These are phyloP conservation scores for Drosophila gaucha DNA, from an alignment of 2,888 invertebrate genomes.

Conservation along the genomic window DNA sequence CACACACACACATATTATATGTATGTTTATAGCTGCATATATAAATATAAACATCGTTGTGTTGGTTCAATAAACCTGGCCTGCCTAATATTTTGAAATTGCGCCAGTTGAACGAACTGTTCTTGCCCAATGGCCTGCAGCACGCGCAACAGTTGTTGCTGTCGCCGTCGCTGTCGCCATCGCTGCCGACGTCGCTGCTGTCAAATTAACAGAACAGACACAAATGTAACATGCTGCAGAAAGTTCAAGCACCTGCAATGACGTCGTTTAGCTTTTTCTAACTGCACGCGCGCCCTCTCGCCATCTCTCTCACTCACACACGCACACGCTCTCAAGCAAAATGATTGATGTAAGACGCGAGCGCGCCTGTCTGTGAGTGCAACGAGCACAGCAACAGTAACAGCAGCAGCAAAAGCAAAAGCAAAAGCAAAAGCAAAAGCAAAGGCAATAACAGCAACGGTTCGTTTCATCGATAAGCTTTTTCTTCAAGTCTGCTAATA, in stretches of 20 bases:
- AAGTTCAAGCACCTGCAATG: slow-evolving; percentile 54
- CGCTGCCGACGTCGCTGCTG: background rate
- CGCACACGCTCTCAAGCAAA: background rate
- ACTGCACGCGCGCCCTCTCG: background rate
- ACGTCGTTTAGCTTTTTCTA: slow-evolving; percentile 26
- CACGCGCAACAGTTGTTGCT: slow-evolving; percentile 44
- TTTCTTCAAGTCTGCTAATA: slow-evolving; percentile 30
- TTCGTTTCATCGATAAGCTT: slow-evolving; percentile 68
- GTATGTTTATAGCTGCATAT: background rate
- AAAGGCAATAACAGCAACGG: slow-evolving; percentile 32
- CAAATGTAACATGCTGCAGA: slow-evolving; percentile 31
- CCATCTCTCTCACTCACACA: background rate
- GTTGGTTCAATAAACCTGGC: slow-evolving; percentile 51
- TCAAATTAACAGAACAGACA: slow-evolving; percentile 27
- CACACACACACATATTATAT: background rate
- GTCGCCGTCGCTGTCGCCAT: background rate
- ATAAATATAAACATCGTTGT: background rate
- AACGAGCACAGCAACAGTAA: slow-evolving; percentile 3
- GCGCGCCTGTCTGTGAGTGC: background rate
- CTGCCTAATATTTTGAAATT: slow-evolving; percentile 52
- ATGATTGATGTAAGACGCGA: slow-evolving; percentile 6
- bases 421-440: slow-evolving; percentile 2
- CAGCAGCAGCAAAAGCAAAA: background rate
- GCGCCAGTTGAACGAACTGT: slow-evolving; percentile 57
- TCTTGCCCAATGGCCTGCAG: slow-evolving; percentile 47